Conservation (phyloP, 2,113 vertebrate genomes). For the Mellivora capensis region DNA sequence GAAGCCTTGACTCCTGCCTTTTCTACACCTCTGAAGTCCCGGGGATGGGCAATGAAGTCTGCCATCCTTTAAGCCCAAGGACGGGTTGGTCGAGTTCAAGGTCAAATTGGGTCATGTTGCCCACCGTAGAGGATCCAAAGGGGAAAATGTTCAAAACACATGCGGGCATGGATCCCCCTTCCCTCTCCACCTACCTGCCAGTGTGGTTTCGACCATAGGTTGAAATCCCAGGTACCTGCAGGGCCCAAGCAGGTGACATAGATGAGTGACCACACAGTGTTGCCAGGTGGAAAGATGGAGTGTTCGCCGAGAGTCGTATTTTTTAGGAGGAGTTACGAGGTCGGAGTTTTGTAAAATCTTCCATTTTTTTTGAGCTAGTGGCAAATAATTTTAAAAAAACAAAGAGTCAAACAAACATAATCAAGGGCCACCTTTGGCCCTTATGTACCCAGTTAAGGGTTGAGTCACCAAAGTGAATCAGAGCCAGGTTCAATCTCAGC, state of each 20-base stretch:
- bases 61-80: neutral
- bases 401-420: neutral
- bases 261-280: neutral
- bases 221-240: neutral
- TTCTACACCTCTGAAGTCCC: neutral
- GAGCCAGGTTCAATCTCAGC: neutral
- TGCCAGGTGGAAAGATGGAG: too few species aligned
- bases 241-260: neutral
- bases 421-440: neutral
- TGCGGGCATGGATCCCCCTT: accelerated
- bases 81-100: neutral
- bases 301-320: too few species aligned
- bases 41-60: neutral
- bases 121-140: neutral
- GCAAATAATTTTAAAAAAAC: neutral
- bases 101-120: neutral
- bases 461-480: neutral
- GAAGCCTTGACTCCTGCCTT: neutral
- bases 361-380: neutral
- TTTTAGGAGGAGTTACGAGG: neutral
- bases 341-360: neutral
- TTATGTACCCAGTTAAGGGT: neutral
- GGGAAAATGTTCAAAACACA: neutral
- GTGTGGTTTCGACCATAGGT: neutral
- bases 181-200: neutral